phyloP scores from a whole-genome alignment of 2,113 vertebrate genomes.

The Collichthys lucidus region DNA sequence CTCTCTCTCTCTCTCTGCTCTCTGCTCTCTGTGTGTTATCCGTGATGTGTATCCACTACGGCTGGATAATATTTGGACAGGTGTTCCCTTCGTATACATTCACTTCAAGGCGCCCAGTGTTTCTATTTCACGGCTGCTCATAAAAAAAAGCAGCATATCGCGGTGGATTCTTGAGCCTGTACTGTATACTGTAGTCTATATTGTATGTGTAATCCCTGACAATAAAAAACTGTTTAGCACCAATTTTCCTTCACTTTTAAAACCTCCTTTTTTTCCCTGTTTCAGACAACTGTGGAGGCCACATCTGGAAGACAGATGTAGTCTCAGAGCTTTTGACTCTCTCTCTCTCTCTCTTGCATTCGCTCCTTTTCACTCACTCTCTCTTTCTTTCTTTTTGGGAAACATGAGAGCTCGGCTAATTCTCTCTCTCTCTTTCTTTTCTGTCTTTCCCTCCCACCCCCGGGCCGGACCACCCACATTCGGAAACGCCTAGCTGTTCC shows the following conservation, averaged over 20 bases:
- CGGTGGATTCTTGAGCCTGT: slow-evolving; percentile 30
- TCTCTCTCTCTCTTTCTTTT: slow-evolving; percentile 52
- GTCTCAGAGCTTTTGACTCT: slow-evolving; percentile 74
- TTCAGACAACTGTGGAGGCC: slow-evolving; percentile 83
- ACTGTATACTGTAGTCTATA: slow-evolving; percentile 53
- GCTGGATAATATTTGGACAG: slow-evolving; percentile 86
- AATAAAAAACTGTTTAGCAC: slow-evolving; percentile 87
- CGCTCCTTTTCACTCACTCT: slow-evolving; percentile 61
- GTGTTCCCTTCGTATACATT: slow-evolving; percentile 80
- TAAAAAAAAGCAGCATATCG: slow-evolving; percentile 41
- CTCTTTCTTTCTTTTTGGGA: slow-evolving; percentile 71
- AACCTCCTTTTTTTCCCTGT: slow-evolving; percentile 57
- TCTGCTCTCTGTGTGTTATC: slow-evolving; percentile 47
- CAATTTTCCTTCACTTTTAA: slow-evolving; percentile 85
- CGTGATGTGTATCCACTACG: slow-evolving; percentile 65
- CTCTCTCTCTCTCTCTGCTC: too few relatives aligned
- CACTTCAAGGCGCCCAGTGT: slow-evolving; percentile 56
- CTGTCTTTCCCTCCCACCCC: slow-evolving; percentile 71
- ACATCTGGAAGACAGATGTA: slow-evolving; percentile 88
- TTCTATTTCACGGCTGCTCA: slow-evolving; percentile 57
- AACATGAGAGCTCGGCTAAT: slow-evolving; percentile 81
- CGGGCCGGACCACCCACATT: slow-evolving; percentile 85
- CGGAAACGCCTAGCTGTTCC: slow-evolving; percentile 84
- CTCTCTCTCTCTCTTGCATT: slow-evolving; percentile 35
- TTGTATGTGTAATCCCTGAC: slow-evolving; percentile 80